Evolutionary conservation across 2,888 invertebrate species (phyloP).

Genomic region (Malachius bipustulatus): DNA sequence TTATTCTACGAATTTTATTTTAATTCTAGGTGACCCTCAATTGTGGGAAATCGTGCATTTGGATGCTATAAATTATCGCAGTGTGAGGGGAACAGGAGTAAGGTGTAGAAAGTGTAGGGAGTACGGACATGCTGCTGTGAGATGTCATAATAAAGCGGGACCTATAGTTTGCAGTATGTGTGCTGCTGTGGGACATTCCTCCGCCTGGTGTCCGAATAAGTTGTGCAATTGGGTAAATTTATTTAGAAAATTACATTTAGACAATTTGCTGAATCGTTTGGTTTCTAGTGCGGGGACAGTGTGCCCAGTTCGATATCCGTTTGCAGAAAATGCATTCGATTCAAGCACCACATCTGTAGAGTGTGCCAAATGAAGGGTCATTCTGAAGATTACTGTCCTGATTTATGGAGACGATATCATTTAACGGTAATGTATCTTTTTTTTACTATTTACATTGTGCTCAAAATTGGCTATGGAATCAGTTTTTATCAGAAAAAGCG

Average conservation of each 20-base stretch:
- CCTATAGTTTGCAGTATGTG: constrained; percentile 50
- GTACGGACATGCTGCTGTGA: constrained; percentile 48
- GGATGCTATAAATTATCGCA: constrained; percentile 15
- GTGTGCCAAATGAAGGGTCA: constrained; percentile 56
- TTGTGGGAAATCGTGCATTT: constrained; percentile 41
- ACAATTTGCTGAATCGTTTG: constrained; percentile 14
- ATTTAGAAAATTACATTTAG: not conserved
- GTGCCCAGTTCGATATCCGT: constrained; percentile 45
- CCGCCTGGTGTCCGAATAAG: constrained; percentile 54
- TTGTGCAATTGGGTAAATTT: constrained; percentile 55
- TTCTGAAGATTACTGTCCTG: constrained; percentile 49
- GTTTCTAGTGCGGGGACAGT: constrained; percentile 53
- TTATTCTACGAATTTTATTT: constrained; percentile 10
- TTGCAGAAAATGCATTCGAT: constrained; percentile 49
- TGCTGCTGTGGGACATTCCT: constrained; percentile 51
- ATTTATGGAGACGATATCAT: constrained; percentile 65
- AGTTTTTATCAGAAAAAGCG: no score
- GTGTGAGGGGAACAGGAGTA: constrained; percentile 16
- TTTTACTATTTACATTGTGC: no score
- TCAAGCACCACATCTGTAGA: constrained; percentile 40
- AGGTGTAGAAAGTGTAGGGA: constrained; percentile 55
- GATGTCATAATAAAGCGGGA: constrained; percentile 43
- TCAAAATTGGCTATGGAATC: no score
- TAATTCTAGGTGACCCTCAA: constrained; percentile 42
- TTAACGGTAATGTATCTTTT: no score